Percentiles rank a stretch among this genome's conserved stretches.
These are phyloP conservation scores for Didymodactylos carnosus DNA, from an alignment of 2,888 invertebrate genomes.

Conservation along the genomic window DNA sequence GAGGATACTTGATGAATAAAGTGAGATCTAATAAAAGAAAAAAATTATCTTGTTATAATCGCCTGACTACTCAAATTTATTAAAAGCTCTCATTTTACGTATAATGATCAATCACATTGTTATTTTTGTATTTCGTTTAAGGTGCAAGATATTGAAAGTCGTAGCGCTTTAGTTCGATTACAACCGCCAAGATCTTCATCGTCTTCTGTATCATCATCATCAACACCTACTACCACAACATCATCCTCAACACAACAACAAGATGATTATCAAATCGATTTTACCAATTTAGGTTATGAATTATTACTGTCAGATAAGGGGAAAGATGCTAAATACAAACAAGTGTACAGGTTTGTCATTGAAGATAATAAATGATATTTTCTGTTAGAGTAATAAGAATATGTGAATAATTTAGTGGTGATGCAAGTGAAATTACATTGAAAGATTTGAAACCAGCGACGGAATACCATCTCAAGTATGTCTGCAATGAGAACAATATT, in stretches of 20 bases:
- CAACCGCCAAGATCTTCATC: background rate
- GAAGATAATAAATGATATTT: background rate
- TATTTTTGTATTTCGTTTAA: too few species aligned
- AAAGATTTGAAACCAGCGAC: slow-evolving; percentile 68
- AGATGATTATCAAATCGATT: background rate
- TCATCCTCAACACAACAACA: background rate
- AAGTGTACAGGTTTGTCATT: background rate
- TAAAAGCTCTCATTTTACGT: too few species aligned
- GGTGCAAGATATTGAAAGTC: background rate
- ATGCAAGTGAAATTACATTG: slow-evolving; percentile 40
- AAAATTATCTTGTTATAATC: too few species aligned
- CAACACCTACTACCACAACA: too few species aligned
- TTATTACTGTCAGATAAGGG: background rate
- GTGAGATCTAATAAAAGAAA: too few species aligned
- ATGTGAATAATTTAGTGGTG: too few species aligned
- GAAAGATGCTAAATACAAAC: background rate
- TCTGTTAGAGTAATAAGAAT: too few species aligned
- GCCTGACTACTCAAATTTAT: too few species aligned
- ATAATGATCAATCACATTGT: too few species aligned
- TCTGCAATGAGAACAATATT: background rate
- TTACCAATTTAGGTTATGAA: background rate
- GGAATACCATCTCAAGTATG: slow-evolving; percentile 56
- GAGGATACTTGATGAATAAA: too few species aligned
- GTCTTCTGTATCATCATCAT: too few species aligned
- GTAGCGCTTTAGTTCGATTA: background rate